These are phyloP conservation scores for Teleogryllus oceanicus DNA, from an alignment of 2,888 invertebrate genomes.

Conservation along the genomic window DNA sequence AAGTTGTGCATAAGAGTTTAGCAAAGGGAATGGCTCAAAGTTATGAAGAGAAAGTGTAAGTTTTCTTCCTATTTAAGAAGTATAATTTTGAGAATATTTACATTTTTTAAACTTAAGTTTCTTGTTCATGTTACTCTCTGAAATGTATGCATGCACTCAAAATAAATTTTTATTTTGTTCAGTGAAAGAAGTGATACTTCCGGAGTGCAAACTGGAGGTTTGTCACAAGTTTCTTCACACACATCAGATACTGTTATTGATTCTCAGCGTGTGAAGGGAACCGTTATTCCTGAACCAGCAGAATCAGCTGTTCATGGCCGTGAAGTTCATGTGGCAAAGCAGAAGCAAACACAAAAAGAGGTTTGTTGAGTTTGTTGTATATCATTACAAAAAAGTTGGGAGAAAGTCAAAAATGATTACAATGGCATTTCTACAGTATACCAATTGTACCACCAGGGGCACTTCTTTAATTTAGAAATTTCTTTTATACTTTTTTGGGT, in stretches of 20 bases:
- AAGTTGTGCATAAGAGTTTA: constrained; percentile 68
- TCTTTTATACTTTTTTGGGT: no score
- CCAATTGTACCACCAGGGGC: no score
- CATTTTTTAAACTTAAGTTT: background rate
- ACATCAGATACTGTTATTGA: constrained; percentile 36
- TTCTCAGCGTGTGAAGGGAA: constrained; percentile 35
- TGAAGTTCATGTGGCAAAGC: constrained; percentile 81
- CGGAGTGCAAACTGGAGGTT: no score
- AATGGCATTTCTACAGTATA: no score
- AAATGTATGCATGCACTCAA: background rate
- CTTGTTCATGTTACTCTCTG: background rate
- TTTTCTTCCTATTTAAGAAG: constrained; percentile 41
- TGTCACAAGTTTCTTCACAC: constrained; percentile 1
- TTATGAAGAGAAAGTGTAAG: constrained; percentile 82
- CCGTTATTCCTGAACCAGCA: constrained; percentile 63
- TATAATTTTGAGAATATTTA: background rate
- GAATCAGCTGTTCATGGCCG: constrained; percentile 85
- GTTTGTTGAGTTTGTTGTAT: constrained; percentile 33
- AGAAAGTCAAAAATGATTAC: no score
- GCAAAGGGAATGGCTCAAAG: constrained; percentile 85
- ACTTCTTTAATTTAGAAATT: no score
- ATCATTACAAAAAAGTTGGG: background rate
- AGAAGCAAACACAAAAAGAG: constrained; percentile 87
- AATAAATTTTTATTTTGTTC: background rate
- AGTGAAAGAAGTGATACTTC: constrained; percentile 22